Conservation (phyloP, 2,888 invertebrate genomes). For the Lucinisca nassula region DNA sequence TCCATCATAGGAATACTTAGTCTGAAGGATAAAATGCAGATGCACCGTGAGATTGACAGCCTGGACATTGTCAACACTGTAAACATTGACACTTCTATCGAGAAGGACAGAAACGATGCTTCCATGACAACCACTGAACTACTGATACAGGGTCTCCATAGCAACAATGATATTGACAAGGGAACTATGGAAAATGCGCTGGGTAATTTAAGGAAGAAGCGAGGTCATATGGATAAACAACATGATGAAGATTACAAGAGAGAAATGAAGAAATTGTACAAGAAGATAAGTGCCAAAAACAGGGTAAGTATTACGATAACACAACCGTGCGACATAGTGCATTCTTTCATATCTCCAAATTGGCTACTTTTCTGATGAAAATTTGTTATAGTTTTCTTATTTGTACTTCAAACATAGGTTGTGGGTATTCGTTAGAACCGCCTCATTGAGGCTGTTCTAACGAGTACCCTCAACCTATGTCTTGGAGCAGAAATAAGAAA, state of each 20-base stretch:
- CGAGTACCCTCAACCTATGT: no score
- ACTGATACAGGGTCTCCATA: constrained; percentile 79
- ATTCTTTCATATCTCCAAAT: no score
- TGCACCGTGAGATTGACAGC: constrained; percentile 85
- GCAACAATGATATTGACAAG: constrained; percentile 83
- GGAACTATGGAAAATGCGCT: constrained; percentile 73
- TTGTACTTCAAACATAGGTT: no score
- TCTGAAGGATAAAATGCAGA: constrained; percentile 83
- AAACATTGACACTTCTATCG: constrained; percentile 83
- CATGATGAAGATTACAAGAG: constrained; percentile 80
- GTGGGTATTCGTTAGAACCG: no score
- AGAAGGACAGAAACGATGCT: constrained; percentile 83
- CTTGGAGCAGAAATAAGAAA: no score
- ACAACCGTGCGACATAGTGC: no score
- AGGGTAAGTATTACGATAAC: constrained; percentile 80
- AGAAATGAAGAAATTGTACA: constrained; percentile 81
- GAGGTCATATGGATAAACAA: constrained; percentile 77
- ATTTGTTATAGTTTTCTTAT: no score
- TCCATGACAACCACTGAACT: constrained; percentile 77
- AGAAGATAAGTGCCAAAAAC: constrained; percentile 83
- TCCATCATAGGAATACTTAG: constrained; percentile 83
- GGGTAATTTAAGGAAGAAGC: constrained; percentile 43
- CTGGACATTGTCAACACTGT: constrained; percentile 82
- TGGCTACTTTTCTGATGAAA: no score
- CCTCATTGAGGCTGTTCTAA: no score